Evolutionary conservation across 2,113 vertebrate species (phyloP), one percentile per base, ranked within the genome.

Genomic region (Chrysochloris asiatica): DNA sequence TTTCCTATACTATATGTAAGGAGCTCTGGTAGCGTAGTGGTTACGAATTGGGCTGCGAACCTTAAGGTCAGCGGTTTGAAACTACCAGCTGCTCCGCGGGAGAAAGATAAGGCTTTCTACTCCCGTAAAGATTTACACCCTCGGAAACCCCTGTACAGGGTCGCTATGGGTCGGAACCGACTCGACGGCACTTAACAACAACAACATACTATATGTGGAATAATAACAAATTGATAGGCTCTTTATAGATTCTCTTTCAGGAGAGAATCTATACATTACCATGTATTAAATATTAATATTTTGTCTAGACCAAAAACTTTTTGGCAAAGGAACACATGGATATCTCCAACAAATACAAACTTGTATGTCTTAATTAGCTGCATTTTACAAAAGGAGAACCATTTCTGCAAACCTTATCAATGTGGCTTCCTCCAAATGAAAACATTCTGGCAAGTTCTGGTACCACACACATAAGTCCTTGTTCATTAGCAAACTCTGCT

Each of bases 401-500:
- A 43, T 1, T 13, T 72, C 59, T 90, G 41, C 87, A 65, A 17
- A 48, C 52, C 61, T 72, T 36, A 47, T 61, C 77, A 21, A 43
- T 77, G 89, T 33, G 43, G 78, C 78, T 47, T 77, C 67, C 48
- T 89, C n/a, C 52, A 1, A 19, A 22, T 33, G 83, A 80, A 69
- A 13, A 26, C 0, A 22, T 3, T 61, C 45, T 4, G 24, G 38
- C 47, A 8, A 17, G 59, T 61, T 10, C 41, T 8, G 36, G 48
- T 45, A 38, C 26, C 45, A 63, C 54, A 36, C 61, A 47, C 56
- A 36, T 33, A 30, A 36, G 93, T 92, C 92, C 33, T 65, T 19
- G 94, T 95, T 91, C 82, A 93, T 85, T 54, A 91, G 93, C 95
- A 95, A 96, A 90, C 95, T 11, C 65, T 4, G 33, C 87, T 72